Evolutionary conservation across 2,113 vertebrate genomes (phyloP).

Genomic region (Nerophis lumbriciformis): DNA sequence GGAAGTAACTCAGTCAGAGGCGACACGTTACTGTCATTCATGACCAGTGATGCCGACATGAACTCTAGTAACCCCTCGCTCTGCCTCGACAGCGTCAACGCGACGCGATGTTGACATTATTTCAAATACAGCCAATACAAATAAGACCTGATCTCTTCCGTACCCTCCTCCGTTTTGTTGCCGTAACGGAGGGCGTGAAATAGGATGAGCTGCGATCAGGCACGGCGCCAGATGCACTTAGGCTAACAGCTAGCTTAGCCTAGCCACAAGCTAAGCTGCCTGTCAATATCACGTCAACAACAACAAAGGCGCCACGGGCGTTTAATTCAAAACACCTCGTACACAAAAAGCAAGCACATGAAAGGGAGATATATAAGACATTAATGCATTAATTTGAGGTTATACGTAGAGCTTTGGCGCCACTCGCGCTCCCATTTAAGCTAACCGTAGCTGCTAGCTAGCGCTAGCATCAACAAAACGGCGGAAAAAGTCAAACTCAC

Average conservation of each 20-base stretch:
- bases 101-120: constrained; percentile 10
- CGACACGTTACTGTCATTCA: constrained; percentile 3
- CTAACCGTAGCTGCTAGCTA: not conserved
- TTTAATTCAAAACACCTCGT: not conserved
- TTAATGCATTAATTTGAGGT: no score
- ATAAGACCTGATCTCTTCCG: not conserved
- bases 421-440: not conserved
- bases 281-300: constrained; percentile 15
- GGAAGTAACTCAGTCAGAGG: not conserved
- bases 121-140: not conserved
- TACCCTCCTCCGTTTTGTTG: no score
- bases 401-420: not conserved
- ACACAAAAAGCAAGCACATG: not conserved
- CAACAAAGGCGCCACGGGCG: not conserved
- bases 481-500: constrained; percentile 48
- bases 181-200: no score
- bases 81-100: constrained; percentile 25
- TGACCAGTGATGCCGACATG: constrained; percentile 39
- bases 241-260: constrained; percentile 45
- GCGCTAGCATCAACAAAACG: not conserved
- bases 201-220: constrained; percentile 14
- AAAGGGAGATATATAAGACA: no score
- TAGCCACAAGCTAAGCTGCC: constrained; percentile 14
- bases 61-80: constrained; percentile 68
- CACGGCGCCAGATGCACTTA: constrained; percentile 29